These are phyloP conservation scores for Heliconius ethilla DNA, from an alignment of 2,888 invertebrate species.

Conservation along the genomic window DNA sequence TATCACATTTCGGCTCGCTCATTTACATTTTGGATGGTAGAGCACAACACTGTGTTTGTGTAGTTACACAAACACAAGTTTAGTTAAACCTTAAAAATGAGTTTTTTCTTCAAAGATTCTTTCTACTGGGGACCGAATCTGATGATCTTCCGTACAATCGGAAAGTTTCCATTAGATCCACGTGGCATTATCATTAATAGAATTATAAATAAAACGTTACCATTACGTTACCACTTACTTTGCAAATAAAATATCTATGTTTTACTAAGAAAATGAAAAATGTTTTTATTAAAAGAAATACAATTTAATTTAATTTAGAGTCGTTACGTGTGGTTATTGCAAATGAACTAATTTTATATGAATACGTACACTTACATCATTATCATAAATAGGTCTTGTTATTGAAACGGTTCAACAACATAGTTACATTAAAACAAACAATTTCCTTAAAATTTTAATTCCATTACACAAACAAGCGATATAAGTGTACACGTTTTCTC, in stretches of 20 bases:
- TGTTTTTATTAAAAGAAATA: too few species aligned
- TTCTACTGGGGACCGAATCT: too few species aligned
- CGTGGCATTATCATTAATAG: neutral
- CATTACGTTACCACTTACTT: neutral
- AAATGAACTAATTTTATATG: neutral
- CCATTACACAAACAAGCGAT: neutral
- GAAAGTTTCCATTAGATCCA: too few species aligned
- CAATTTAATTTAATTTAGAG: neutral
- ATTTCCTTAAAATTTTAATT: neutral
- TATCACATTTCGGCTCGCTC: too few species aligned
- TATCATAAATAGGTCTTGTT: neutral
- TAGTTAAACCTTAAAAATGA: too few species aligned
- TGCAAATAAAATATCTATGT: neutral
- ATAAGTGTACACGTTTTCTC: neutral
- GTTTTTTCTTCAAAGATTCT: too few species aligned
- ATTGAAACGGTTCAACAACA: neutral
- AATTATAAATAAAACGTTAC: neutral
- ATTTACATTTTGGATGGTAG: too few species aligned
- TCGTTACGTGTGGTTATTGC: neutral
- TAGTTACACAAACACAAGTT: too few species aligned
- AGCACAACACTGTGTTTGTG: too few species aligned
- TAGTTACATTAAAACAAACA: neutral
- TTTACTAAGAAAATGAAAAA: too few species aligned
- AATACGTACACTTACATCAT: neutral
- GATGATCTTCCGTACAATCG: too few species aligned